phyloP scores from a whole-genome alignment of 2,113 vertebrate genomes.

The Procavia capensis region DNA sequence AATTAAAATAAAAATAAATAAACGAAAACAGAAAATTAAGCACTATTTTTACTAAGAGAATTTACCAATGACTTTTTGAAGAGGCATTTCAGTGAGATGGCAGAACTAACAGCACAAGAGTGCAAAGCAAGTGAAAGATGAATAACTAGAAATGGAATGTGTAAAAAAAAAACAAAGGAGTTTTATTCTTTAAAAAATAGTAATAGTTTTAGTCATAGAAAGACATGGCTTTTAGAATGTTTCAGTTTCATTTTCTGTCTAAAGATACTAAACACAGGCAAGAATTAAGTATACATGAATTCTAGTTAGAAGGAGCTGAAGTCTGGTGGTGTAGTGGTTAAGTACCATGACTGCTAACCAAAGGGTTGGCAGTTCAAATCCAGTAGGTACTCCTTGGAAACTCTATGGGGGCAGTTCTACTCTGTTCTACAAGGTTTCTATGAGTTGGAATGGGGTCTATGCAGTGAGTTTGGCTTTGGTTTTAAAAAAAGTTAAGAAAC shows the following conservation, averaged over 20 bases:
- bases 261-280: background rate
- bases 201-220: background rate
- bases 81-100: background rate
- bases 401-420: too few species aligned
- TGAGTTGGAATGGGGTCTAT: too few species aligned
- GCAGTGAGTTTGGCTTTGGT: too few species aligned
- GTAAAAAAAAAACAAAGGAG: background rate
- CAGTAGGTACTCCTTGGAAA: too few species aligned
- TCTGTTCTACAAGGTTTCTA: too few species aligned
- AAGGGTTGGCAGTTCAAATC: too few species aligned
- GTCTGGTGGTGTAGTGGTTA: too few species aligned
- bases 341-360: too few species aligned
- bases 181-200: background rate
- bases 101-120: background rate
- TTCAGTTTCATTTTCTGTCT: background rate
- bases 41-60: background rate
- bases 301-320: background rate
- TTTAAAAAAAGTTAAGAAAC: background rate
- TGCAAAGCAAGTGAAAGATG: background rate
- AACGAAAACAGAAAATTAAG: background rate
- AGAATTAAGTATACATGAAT: background rate
- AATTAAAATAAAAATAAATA: too few species aligned
- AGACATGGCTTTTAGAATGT: background rate
- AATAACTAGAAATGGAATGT: background rate
- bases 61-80: background rate